phyloP scores from a whole-genome alignment of 2,797 vertebrate genomes.

The Tamandua tetradactyla region DNA sequence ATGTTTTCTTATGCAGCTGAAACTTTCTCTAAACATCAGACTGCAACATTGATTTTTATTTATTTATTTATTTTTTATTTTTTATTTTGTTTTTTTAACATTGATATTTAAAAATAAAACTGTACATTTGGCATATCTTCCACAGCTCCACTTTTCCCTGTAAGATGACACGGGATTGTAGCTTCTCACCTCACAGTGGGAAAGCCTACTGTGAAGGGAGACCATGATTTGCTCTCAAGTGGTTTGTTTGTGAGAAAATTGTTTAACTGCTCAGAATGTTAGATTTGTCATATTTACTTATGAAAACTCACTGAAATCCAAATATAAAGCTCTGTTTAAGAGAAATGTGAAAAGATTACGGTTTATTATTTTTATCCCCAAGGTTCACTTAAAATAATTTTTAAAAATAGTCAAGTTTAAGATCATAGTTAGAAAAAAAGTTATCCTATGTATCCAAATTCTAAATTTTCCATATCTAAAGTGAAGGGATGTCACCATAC shows the following conservation, averaged over 20 bases:
- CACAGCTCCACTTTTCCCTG: neutral
- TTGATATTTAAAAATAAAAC: neutral
- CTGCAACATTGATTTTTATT: neutral
- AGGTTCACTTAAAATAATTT: neutral
- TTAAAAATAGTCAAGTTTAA: neutral
- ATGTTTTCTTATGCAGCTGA: neutral
- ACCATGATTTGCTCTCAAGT: neutral
- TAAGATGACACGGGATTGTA: neutral
- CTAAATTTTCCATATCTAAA: neutral
- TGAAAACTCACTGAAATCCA: neutral
- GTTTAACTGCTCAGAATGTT: neutral
- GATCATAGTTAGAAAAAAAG: neutral
- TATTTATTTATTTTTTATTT: too few species aligned
- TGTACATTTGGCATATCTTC: neutral
- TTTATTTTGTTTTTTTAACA: too few species aligned
- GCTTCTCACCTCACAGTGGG: neutral
- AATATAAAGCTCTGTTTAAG: neutral
- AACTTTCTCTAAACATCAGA: neutral
- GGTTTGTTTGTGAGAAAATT: constrained; percentile 29
- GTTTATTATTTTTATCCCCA: neutral
- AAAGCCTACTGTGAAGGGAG: neutral
- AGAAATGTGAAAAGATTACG: neutral
- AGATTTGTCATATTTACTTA: neutral
- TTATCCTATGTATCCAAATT: neutral
- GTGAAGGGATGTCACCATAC: neutral